Base-by-base conservation (phyloP, 2,888 invertebrate species). In the Macropis europaea region DNA sequence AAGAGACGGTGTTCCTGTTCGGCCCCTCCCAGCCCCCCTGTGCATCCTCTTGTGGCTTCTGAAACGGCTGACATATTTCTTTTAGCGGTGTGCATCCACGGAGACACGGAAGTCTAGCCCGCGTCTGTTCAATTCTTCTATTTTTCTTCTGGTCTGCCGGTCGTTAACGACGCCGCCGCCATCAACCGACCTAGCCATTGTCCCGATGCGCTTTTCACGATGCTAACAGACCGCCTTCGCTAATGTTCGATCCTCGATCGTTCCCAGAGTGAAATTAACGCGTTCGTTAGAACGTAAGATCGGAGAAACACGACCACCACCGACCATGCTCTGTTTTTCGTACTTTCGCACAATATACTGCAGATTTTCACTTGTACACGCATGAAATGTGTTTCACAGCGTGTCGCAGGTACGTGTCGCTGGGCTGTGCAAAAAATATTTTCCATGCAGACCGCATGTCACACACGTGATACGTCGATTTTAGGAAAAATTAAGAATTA, bases 41-140 rank as follows among this genome's bases (percentile, higher is more conserved):
- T 45, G 22, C 11, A 34, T 42, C 28, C 30, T 52, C 36, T 26
- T 42, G 36, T 45, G 43, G 53, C 50, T 48, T 32, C 54, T 17
- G 17, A 19, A 53, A 59, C 66, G 54, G 53, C 34, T 30, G 64
- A 67, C 68, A 54, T 68, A 47, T 72, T 72, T 64, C 73, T 64
- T 53, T 68, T 53, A 32, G 5, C 34, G 50, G 26, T 15, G 43
- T 30, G 32, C 13, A 57, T 28, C 17, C 11, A 32, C 30, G 26
- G 43, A 63, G 63, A 69, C 56, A 59, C 54, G 43, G 11, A 43
- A 62, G 61, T 54, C 64, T 61, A 61, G 56, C 40, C 28, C 17
- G n/a, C 5, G 54, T 32, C 36, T 28, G 17, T 36, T 24, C 32
- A 24, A 6, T 47, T 56, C 32, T 42, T 66, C 47, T 42, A 45